Evolutionary conservation across 2,113 vertebrate species (phyloP).

Genomic region (Tapirus terrestris): DNA sequence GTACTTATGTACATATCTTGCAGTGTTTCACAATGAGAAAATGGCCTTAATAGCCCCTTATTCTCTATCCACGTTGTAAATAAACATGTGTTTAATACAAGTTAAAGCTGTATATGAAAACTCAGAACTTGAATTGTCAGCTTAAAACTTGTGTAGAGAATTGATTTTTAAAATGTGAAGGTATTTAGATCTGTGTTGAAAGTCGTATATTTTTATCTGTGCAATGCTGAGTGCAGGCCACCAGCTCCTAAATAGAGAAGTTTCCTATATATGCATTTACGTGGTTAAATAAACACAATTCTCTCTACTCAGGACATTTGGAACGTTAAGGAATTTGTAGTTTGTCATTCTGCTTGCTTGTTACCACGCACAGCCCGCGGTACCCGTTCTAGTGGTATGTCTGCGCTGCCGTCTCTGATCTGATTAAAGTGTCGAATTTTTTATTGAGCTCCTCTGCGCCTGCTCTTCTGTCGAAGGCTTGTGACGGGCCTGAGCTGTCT

Average conservation of each 20-base stretch:
- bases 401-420: constrained; percentile 73
- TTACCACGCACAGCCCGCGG: constrained; percentile 72
- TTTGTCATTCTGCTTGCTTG: constrained; percentile 82
- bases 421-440: constrained; percentile 85
- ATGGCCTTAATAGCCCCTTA: constrained; percentile 84
- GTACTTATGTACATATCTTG: constrained; percentile 83
- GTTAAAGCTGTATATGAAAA: constrained; percentile 82
- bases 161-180: constrained; percentile 87
- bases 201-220: constrained; percentile 89
- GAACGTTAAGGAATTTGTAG: constrained; percentile 76
- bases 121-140: constrained; percentile 84
- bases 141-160: constrained; percentile 84
- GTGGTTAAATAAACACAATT: constrained; percentile 83
- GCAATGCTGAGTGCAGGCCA: constrained; percentile 89
- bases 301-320: constrained; percentile 88
- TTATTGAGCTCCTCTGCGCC: constrained; percentile 51
- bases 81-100: constrained; percentile 86
- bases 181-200: constrained; percentile 88
- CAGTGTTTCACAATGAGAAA: constrained; percentile 83
- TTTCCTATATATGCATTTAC: constrained; percentile 83
- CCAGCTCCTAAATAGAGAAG: constrained; percentile 84
- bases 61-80: constrained; percentile 85
- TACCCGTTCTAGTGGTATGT: constrained; percentile 78
- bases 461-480: not conserved
- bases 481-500: not conserved